Percentiles rank a stretch among this genome's conserved stretches.
Evolutionary conservation across 2,797 vertebrate species (phyloP).

Genomic region (Sebastes alutus): DNA sequence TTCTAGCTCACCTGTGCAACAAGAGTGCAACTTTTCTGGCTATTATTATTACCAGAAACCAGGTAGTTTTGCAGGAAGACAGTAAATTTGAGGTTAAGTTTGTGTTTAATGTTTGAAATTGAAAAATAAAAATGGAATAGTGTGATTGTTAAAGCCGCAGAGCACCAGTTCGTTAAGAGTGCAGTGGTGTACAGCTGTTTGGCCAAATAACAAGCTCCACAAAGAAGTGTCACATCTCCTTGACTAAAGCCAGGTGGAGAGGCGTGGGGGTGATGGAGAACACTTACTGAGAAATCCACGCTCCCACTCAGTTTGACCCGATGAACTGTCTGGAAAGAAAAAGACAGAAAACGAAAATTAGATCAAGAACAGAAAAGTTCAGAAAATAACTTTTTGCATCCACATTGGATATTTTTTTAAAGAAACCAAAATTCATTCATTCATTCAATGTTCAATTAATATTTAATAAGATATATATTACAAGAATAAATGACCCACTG

Average conservation of each 20-base stretch:
- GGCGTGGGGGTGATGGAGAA: slow-evolving; percentile 22
- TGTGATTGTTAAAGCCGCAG: not conserved
- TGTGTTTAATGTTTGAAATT: not conserved
- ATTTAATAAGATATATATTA: not conserved
- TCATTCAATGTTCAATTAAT: not conserved
- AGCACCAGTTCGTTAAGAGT: slow-evolving; percentile 1
- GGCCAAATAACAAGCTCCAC: slow-evolving; percentile 35
- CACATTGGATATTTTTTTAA: not conserved
- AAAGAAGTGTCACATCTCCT: slow-evolving; percentile 31
- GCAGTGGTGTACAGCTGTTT: slow-evolving; percentile 44
- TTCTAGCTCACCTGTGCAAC: slow-evolving; percentile 30
- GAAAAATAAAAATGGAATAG: not conserved
- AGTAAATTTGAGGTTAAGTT: not conserved
- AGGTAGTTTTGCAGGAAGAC: not conserved
- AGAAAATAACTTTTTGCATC: not conserved
- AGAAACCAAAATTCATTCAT: not conserved
- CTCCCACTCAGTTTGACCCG: slow-evolving; percentile 33
- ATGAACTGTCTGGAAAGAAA: slow-evolving; percentile 40
- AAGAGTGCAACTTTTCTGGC: not conserved
- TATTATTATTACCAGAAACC: not conserved
- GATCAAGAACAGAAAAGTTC: not conserved
- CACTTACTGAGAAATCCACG: slow-evolving; percentile 66
- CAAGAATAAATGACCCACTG: not conserved
- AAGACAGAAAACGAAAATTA: slow-evolving; percentile 34
- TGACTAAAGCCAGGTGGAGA: slow-evolving; percentile 49